A percentile compares a stretch with the other conserved stretches of the same genome.
phyloP scores from a whole-genome alignment of 1,140 invertebrate genomes.

The Achroia grisella region DNA sequence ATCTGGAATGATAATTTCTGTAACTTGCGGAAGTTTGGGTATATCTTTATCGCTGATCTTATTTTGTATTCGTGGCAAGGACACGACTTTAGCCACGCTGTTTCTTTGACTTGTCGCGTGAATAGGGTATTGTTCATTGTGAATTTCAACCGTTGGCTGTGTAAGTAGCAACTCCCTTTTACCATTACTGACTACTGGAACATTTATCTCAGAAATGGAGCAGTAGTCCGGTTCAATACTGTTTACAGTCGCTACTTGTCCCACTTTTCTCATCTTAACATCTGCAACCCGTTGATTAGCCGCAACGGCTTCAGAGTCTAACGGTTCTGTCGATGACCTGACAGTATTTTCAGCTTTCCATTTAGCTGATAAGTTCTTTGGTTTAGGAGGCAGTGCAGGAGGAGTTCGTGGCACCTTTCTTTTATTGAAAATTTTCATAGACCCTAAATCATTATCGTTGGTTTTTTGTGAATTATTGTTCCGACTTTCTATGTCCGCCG shows the following conservation, averaged over 20 bases:
- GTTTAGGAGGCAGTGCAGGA: constrained; percentile 81
- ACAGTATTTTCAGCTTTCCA: constrained; percentile 70
- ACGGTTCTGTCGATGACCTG: constrained; percentile 52
- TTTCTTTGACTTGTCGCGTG: constrained; percentile 51
- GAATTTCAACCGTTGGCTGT: constrained; percentile 70
- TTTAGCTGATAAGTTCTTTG: constrained; percentile 78
- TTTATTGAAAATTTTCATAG: constrained; percentile 70
- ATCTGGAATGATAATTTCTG: constrained; percentile 77
- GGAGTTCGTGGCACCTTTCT: constrained; percentile 77
- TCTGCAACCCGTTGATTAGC: constrained; percentile 76
- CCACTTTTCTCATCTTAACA: constrained; percentile 72
- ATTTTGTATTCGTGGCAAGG: constrained; percentile 62
- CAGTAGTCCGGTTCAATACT: constrained; percentile 77
- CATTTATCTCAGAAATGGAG: constrained; percentile 78
- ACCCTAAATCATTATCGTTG: constrained; percentile 47
- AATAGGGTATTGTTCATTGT: constrained; percentile 64
- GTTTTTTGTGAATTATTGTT: constrained; percentile 50
- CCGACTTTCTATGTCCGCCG: constrained; percentile 77
- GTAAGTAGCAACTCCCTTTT: constrained; percentile 69
- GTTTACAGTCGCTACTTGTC: constrained; percentile 62
- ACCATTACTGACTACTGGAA: constrained; percentile 74
- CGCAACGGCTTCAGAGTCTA: constrained; percentile 78
- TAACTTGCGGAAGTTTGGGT: constrained; percentile 76
- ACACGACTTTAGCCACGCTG: constrained; percentile 63
- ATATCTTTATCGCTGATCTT: constrained; percentile 74